phyloP scores from a whole-genome alignment of 2,888 invertebrate genomes.

The Notodonta dromedarius region DNA sequence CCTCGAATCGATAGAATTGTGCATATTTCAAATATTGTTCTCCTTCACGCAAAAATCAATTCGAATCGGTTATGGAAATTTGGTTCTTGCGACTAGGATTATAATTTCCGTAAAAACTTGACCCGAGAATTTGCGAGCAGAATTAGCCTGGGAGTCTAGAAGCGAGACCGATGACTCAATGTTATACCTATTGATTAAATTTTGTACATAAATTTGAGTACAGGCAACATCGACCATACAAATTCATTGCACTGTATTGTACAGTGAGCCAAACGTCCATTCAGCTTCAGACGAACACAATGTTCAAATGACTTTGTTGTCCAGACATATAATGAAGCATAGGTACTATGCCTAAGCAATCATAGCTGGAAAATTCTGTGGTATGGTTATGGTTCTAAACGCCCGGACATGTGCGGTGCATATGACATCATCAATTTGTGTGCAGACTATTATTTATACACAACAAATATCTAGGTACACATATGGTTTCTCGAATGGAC shows the following conservation, averaged over 20 bases:
- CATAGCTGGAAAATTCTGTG: slow-evolving; percentile 16
- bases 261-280: too few relatives aligned
- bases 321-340: background rate
- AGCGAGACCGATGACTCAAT: too few relatives aligned
- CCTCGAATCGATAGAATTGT: background rate
- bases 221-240: background rate
- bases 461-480: slow-evolving; percentile 28
- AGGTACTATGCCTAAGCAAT: slow-evolving; percentile 8
- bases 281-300: background rate
- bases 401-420: slow-evolving; percentile 29
- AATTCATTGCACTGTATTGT: background rate
- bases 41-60: background rate
- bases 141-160: too few relatives aligned
- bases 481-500: slow-evolving; percentile 19
- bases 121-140: too few relatives aligned
- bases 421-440: slow-evolving; percentile 44
- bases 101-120: too few relatives aligned
- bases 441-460: slow-evolving; percentile 26
- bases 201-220: too few relatives aligned
- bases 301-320: background rate
- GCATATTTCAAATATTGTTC: background rate
- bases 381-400: slow-evolving; percentile 25
- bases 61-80: too few relatives aligned
- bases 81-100: too few relatives aligned
- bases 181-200: too few relatives aligned